Evolutionary conservation across 2,888 invertebrate genomes (phyloP), one percentile per base, ranked within the genome.

Genomic region (Allophyes oxyacanthae): DNA sequence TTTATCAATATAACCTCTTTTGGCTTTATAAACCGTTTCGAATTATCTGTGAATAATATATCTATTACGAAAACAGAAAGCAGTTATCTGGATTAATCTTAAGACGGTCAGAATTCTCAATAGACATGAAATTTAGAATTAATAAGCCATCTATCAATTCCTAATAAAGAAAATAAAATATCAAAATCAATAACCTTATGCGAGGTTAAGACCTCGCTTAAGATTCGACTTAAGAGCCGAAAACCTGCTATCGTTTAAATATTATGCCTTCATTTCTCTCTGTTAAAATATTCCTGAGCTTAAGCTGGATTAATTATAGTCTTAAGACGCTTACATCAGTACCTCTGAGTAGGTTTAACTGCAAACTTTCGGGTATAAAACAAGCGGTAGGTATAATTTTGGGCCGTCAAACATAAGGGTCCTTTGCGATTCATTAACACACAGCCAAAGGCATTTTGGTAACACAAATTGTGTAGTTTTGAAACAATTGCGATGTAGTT

Each of bases 301-400:
- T 52, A 52, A 58, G 57, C 41, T 56, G 49, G 53, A 70, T 70
- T 73, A 73, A 68, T 73, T 69, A 65, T 41, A 34, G 32, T 48
- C 45, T 56, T 69, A 66, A 52, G 69, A 54, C 48, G 62, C 43
- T 60, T 69, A 72, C 48, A 64, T 52, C 46, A 62, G 45, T 49
- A 45, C 45, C 58, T 56, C 41, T 20, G 13, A 51, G 42, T 57
- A 20, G 20, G 36, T 34, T 52, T 57, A 40, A 68, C 48, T 36
- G 52, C 25, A 14, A 72, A 74, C 56, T 67, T 70, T 68, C 48
- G 58, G 64, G 62, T 62, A 51, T 65, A 51, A 54, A 68, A 65
- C 51, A 41, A 55, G 53, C 53, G 44, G 48, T 28, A 20, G 20
- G 20, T 64, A 56, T 55, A 53, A 74, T 63, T 64, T 71, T 36